These are phyloP conservation scores for Colletes latitarsis DNA, from an alignment of 1,140 invertebrate species.

Conservation along the genomic window DNA sequence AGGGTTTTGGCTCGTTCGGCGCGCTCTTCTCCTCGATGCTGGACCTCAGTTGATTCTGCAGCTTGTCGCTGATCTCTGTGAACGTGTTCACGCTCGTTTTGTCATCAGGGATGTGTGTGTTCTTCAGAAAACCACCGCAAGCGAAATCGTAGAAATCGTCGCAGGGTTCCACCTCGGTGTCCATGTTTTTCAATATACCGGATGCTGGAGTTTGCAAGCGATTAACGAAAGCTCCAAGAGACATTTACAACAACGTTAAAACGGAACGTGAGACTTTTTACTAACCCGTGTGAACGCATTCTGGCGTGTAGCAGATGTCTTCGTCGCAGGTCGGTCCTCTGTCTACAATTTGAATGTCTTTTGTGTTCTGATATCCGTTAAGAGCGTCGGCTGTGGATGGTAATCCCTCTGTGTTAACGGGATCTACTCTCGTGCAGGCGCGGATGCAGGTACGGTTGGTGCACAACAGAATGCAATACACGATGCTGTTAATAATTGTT, in stretches of 20 bases:
- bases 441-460: conserved; percentile 54
- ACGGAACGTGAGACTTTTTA: conserved; percentile 35
- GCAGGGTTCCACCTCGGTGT: conserved; percentile 85
- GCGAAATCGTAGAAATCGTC: conserved; percentile 91
- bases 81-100: conserved; percentile 89
- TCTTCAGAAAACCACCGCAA: conserved; percentile 77
- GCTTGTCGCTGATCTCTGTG: conserved; percentile 89
- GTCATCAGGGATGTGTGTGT: conserved; percentile 84
- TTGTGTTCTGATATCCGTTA: conserved; percentile 58
- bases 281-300: conserved; percentile 86
- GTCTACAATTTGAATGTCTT: conserved; percentile 53
- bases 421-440: conserved; percentile 65
- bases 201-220: conserved; percentile 72
- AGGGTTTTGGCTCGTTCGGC: conserved; percentile 86
- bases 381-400: conserved; percentile 78
- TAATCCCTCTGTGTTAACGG: conserved; percentile 74
- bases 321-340: conserved; percentile 47
- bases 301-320: conserved; percentile 83
- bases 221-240: neutral
- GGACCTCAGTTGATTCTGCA: conserved; percentile 89
- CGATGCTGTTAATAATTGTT: conserved; percentile 30
- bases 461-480: conserved; percentile 54
- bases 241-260: neutral
- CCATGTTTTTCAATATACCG: conserved; percentile 81
- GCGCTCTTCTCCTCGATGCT: conserved; percentile 87